These are phyloP conservation scores for Syngnathus scovelli DNA, from an alignment of 2,113 vertebrate species.

Conservation along the genomic window DNA sequence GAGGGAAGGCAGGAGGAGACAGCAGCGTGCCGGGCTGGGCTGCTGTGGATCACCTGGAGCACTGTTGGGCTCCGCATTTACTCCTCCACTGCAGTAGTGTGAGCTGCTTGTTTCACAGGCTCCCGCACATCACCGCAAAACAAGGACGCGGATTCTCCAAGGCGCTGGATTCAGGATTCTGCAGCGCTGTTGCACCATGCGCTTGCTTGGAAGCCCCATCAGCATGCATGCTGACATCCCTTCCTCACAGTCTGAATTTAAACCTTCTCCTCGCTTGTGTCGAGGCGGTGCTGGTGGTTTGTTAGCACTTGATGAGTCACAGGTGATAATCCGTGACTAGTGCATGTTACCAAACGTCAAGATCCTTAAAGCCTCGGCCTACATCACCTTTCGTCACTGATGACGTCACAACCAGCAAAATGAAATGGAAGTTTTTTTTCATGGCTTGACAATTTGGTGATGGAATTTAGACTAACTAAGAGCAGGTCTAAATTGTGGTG, in stretches of 20 bases:
- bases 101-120: slow-evolving; percentile 64
- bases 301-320: background rate
- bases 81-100: slow-evolving; percentile 73
- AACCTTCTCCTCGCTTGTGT: slow-evolving; percentile 25
- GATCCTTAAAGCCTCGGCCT: slow-evolving; percentile 46
- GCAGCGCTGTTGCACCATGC: slow-evolving; percentile 54
- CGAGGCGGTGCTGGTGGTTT: background rate
- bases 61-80: slow-evolving; percentile 68
- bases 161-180: slow-evolving; percentile 68
- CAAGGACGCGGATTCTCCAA: slow-evolving; percentile 60
- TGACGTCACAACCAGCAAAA: slow-evolving; percentile 53
- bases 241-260: slow-evolving; percentile 20
- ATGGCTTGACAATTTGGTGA: slow-evolving; percentile 13
- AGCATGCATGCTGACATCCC: slow-evolving; percentile 52
- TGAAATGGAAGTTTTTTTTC: slow-evolving; percentile 29
- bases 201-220: slow-evolving; percentile 34
- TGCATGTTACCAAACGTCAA: slow-evolving; percentile 46
- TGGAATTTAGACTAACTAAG: too few species aligned
- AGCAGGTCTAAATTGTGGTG: too few species aligned
- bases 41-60: slow-evolving; percentile 69
- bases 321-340: slow-evolving; percentile 8
- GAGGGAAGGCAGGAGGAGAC: slow-evolving; percentile 58
- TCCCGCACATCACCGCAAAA: slow-evolving; percentile 63
- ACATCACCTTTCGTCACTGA: slow-evolving; percentile 34
- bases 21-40: slow-evolving; percentile 65